phyloP scores from a whole-genome alignment of 2,888 invertebrate species.

The Parnassius orleans region DNA sequence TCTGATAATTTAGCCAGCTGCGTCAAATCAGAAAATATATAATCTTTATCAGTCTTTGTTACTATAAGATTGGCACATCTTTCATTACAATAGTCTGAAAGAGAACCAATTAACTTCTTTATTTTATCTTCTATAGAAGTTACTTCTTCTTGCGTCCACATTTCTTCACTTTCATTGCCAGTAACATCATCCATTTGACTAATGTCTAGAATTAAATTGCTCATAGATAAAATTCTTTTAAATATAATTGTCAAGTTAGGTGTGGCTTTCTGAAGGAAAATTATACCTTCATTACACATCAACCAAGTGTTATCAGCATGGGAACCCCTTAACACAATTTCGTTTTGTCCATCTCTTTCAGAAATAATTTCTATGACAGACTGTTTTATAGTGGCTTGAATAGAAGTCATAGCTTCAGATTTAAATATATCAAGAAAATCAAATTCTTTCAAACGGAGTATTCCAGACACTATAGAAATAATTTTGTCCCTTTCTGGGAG shows the following conservation, averaged over 20 bases:
- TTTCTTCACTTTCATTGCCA: slow-evolving; percentile 83
- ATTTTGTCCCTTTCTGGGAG: slow-evolving; percentile 92
- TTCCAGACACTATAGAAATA: slow-evolving; percentile 93
- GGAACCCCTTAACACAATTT: slow-evolving; percentile 70
- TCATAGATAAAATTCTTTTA: slow-evolving; percentile 86
- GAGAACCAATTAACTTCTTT: slow-evolving; percentile 87
- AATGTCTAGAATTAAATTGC: slow-evolving; percentile 89
- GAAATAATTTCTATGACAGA: slow-evolving; percentile 87
- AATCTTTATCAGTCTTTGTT: slow-evolving; percentile 86
- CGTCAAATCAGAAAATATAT: slow-evolving; percentile 84
- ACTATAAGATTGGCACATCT: slow-evolving; percentile 93
- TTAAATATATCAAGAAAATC: slow-evolving; percentile 93
- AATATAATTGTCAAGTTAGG: slow-evolving; percentile 85
- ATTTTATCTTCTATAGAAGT: slow-evolving; percentile 85
- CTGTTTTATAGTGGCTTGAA: slow-evolving; percentile 94
- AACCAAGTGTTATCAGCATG: slow-evolving; percentile 76
- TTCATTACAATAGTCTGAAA: slow-evolving; percentile 96
- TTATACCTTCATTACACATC: slow-evolving; percentile 85
- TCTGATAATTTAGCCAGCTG: slow-evolving; percentile 89
- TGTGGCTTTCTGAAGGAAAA: slow-evolving; percentile 84
- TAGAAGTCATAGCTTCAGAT: slow-evolving; percentile 93
- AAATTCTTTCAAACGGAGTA: slow-evolving; percentile 92
- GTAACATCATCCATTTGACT: slow-evolving; percentile 82
- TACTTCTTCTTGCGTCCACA: slow-evolving; percentile 86
- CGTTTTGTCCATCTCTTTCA: slow-evolving; percentile 67